Conservation (phyloP, 2,888 invertebrate genomes). For the Lasioglossum vierecki region DNA sequence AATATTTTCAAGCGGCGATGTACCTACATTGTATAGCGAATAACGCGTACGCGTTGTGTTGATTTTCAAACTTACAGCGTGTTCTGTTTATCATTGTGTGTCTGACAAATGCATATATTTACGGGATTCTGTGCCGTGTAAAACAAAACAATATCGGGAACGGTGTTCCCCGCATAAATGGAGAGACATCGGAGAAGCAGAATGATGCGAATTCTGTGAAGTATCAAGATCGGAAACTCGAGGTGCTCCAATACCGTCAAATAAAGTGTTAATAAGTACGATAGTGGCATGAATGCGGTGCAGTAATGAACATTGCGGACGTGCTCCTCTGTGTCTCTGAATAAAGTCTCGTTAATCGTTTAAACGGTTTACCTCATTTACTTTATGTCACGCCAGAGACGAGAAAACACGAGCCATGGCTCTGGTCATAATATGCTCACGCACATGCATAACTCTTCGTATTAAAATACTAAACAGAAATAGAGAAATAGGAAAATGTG, state of each 20-base stretch:
- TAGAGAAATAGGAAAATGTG: neutral
- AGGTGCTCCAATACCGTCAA: neutral
- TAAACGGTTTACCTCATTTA: constrained; percentile 5
- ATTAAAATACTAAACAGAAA: neutral
- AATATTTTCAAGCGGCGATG: neutral
- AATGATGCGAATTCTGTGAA: constrained; percentile 2
- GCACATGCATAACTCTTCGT: neutral
- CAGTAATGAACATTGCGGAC: neutral
- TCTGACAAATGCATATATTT: constrained; percentile 1
- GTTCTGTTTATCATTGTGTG: neutral
- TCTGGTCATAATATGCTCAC: neutral
- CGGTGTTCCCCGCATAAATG: neutral
- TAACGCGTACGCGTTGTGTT: neutral
- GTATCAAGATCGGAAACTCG: constrained; percentile 6
- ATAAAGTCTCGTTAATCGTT: constrained; percentile 15
- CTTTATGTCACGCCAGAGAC: constrained; percentile 4
- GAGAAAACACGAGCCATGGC: neutral
- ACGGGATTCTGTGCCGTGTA: neutral
- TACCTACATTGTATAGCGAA: neutral
- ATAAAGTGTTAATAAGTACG: constrained; percentile 9
- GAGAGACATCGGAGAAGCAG: neutral
- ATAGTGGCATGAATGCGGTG: neutral
- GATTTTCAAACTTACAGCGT: neutral
- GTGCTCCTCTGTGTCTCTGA: constrained; percentile 9
- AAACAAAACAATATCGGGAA: neutral